Conservation (phyloP, 2,888 invertebrate species). For the Patella pellucida region DNA sequence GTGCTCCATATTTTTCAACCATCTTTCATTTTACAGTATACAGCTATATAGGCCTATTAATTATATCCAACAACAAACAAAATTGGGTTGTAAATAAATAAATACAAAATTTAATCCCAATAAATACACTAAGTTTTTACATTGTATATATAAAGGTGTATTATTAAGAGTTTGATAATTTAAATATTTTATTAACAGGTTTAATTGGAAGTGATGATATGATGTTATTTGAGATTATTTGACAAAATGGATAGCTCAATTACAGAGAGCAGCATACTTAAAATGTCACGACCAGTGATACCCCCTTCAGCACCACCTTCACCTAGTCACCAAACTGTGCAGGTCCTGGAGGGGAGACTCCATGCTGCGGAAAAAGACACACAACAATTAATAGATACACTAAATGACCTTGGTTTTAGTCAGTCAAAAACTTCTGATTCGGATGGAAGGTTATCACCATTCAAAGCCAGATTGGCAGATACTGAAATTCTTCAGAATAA, state of each 20-base stretch:
- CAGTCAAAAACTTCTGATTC: constrained; percentile 31
- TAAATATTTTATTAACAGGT: too few species aligned
- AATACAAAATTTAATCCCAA: too few species aligned
- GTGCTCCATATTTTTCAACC: too few species aligned
- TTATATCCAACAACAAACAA: too few species aligned
- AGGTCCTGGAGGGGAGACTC: constrained; percentile 51
- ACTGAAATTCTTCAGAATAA: constrained; percentile 45
- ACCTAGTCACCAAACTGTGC: constrained; percentile 47
- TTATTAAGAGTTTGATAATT: too few species aligned
- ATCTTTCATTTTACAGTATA: too few species aligned
- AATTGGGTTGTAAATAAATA: too few species aligned
- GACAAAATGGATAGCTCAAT: not conserved
- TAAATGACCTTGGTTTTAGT: constrained; percentile 49
- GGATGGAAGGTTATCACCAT: constrained; percentile 34
- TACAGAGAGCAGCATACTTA: not conserved
- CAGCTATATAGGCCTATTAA: too few species aligned
- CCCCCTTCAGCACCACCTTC: constrained; percentile 40
- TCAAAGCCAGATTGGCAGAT: constrained; percentile 32
- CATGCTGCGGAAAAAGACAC: constrained; percentile 56
- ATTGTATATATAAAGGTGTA: too few species aligned
- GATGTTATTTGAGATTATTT: too few species aligned
- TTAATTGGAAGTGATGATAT: too few species aligned
- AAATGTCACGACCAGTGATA: constrained; percentile 48
- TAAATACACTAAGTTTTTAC: not conserved
- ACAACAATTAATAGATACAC: constrained; percentile 49